Conservation (phyloP, 2,113 vertebrate species). For the Beaufortia kweichowensis region DNA sequence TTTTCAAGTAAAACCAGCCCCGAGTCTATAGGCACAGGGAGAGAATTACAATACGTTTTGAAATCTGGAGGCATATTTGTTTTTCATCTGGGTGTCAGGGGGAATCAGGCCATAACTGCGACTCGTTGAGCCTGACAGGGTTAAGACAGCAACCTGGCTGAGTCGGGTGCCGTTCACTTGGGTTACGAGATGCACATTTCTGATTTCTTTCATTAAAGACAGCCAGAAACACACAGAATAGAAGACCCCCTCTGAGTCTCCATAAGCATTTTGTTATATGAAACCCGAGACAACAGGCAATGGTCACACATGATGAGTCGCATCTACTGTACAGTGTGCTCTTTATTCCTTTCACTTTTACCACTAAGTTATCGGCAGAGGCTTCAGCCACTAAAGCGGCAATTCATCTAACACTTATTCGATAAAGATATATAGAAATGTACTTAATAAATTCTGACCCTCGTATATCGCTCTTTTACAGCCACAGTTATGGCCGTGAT, state of each 20-base stretch:
- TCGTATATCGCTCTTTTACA: constrained; percentile 59
- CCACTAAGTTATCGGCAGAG: background rate
- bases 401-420: constrained; percentile 60
- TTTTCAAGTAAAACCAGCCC: constrained; percentile 20
- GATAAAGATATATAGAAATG: constrained; percentile 44
- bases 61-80: constrained; percentile 43
- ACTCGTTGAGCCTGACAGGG: constrained; percentile 36
- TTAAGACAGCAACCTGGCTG: constrained; percentile 23
- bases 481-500: constrained; percentile 45
- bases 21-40: background rate
- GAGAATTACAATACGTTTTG: constrained; percentile 33
- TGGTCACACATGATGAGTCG: constrained; percentile 29
- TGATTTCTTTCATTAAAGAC: constrained; percentile 56
- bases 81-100: constrained; percentile 38
- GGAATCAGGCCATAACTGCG: constrained; percentile 37
- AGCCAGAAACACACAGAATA: constrained; percentile 42
- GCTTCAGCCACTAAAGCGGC: constrained; percentile 10
- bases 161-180: constrained; percentile 12
- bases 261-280: constrained; percentile 55
- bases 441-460: constrained; percentile 43
- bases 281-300: constrained; percentile 60
- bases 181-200: constrained; percentile 50
- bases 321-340: background rate
- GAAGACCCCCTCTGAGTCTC: constrained; percentile 39
- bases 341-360: constrained; percentile 38